Conservation (phyloP, 2,888 invertebrate genomes). For the Eupeodes luniger region DNA sequence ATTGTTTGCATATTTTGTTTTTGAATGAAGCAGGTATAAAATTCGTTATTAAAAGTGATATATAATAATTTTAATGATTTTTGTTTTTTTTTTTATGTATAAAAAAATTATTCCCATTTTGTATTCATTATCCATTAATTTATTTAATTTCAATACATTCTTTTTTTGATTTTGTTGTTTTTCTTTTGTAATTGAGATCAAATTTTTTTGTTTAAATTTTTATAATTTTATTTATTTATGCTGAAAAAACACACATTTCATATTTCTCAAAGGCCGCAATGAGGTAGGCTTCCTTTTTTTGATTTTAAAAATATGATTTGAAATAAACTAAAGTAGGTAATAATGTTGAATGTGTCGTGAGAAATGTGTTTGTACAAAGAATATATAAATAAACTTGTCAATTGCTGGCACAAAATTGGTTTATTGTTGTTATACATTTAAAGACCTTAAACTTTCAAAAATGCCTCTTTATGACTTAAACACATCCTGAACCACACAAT, state of each 20-base stretch:
- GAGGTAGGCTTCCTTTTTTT: conserved; percentile 66
- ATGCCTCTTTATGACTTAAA: too few species aligned
- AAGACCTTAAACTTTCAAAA: too few species aligned
- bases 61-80: conserved; percentile 9
- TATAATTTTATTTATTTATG: background rate
- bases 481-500: too few species aligned
- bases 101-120: background rate
- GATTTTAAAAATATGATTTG: background rate
- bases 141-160: background rate
- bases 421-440: too few species aligned
- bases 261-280: conserved; percentile 60
- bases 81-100: background rate
- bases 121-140: background rate
- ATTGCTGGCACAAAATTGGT: too few species aligned
- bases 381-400: too few species aligned
- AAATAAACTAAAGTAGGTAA: background rate
- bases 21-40: conserved; percentile 45
- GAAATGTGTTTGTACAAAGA: background rate
- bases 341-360: background rate
- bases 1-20: background rate
- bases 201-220: background rate
- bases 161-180: background rate
- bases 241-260: background rate
- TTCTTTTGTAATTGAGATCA: background rate
- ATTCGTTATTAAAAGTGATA: conserved; percentile 6